Evolutionary conservation across 2,888 invertebrate genomes (phyloP).

Genomic region (Incurvaria masculella): DNA sequence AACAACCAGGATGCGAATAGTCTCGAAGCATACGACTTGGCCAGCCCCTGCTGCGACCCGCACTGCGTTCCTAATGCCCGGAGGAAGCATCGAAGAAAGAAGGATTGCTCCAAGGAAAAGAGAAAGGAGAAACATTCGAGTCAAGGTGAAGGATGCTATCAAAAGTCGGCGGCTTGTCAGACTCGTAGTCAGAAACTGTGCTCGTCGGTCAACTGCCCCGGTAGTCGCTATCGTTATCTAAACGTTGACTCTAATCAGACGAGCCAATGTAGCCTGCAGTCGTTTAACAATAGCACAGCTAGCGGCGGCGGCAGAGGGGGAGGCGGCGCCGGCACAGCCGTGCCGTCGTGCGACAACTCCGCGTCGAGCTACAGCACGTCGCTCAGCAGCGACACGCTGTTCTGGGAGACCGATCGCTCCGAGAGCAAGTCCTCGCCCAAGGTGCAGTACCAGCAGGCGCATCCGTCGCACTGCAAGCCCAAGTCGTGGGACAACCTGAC

Average conservation of each 20-base stretch:
- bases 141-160: constrained; percentile 46
- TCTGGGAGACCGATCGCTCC: constrained; percentile 66
- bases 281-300: constrained; percentile 71
- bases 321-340: constrained; percentile 58
- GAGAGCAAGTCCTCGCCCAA: constrained; percentile 45
- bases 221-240: constrained; percentile 57
- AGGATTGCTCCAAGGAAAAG: constrained; percentile 61
- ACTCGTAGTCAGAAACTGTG: constrained; percentile 43
- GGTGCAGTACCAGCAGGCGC: constrained; percentile 46
- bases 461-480: constrained; percentile 60
- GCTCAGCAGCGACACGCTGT: constrained; percentile 81
- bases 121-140: constrained; percentile 57
- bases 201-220: constrained; percentile 33
- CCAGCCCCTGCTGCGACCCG: constrained; percentile 83
- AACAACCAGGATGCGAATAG: constrained; percentile 71
- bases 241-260: constrained; percentile 67
- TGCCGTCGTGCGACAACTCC: constrained; percentile 62
- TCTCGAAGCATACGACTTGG: constrained; percentile 81
- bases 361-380: constrained; percentile 82
- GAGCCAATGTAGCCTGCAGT: constrained; percentile 78
- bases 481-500: constrained; percentile 90
- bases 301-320: constrained; percentile 62
- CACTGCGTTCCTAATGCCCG: constrained; percentile 72
- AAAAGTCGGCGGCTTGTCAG: constrained; percentile 45
- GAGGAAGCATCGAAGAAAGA: constrained; percentile 51